These are phyloP conservation scores for Cottoperca gobio DNA, from an alignment of 2,797 vertebrate species.

Conservation along the genomic window DNA sequence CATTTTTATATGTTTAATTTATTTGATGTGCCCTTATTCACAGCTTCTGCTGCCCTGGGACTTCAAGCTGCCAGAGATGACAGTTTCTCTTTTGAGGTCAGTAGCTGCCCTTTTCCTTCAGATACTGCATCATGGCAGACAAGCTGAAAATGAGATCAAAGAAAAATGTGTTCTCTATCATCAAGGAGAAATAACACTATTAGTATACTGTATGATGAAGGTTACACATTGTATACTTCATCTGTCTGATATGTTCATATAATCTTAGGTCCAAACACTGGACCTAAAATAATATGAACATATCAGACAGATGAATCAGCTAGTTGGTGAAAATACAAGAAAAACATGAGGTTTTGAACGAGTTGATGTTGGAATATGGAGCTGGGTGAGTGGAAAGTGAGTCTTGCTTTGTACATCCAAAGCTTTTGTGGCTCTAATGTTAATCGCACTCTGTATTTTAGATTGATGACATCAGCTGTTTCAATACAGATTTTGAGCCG, in stretches of 20 bases:
- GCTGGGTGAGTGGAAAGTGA: not conserved
- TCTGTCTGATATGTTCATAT: too few species aligned
- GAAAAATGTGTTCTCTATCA: slow-evolving; percentile 6
- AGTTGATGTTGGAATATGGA: not conserved
- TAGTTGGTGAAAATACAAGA: not conserved
- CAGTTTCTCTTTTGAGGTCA: slow-evolving; percentile 36
- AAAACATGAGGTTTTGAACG: not conserved
- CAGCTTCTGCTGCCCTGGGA: slow-evolving; percentile 13
- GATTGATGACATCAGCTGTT: not conserved
- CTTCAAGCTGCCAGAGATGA: slow-evolving; percentile 14
- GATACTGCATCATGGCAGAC: slow-evolving; percentile 10
- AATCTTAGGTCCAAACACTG: too few species aligned
- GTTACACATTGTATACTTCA: not conserved
- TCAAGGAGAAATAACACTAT: not conserved
- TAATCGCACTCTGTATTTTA: not conserved
- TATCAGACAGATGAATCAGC: not conserved
- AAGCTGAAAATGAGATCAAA: slow-evolving; percentile 21
- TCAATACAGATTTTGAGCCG: too few species aligned
- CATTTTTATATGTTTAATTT: slow-evolving; percentile 11
- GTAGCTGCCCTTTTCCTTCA: slow-evolving; percentile 31
- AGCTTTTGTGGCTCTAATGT: not conserved
- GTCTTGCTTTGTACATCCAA: not conserved
- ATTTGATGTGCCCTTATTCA: slow-evolving; percentile 24
- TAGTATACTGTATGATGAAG: not conserved
- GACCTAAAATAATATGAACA: not conserved